These are phyloP conservation scores for Tachysurus fulvidraco DNA, from an alignment of 2,113 vertebrate genomes.

Conservation along the genomic window DNA sequence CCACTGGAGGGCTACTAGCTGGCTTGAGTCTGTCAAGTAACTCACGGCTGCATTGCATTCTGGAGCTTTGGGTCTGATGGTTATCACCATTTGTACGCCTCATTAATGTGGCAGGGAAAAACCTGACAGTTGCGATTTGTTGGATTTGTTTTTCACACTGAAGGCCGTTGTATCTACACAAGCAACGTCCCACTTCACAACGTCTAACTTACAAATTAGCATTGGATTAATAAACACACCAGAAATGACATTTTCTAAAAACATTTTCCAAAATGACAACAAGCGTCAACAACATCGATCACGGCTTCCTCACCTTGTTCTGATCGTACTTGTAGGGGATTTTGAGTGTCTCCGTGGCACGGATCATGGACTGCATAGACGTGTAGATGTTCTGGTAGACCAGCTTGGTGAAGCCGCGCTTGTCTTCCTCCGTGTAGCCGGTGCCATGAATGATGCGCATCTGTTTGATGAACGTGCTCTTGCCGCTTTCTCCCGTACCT, in stretches of 20 bases:
- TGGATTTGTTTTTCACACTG: too few species aligned
- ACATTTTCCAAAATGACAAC: neutral
- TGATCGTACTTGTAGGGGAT: constrained; percentile 79
- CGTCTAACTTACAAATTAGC: too few species aligned
- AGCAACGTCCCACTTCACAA: neutral
- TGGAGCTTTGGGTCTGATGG: neutral
- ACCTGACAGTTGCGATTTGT: neutral
- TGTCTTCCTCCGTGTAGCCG: constrained; percentile 86
- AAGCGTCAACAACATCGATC: neutral
- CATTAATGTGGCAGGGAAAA: neutral
- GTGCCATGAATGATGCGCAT: constrained; percentile 90
- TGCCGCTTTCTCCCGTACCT: constrained; percentile 90
- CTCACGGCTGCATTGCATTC: neutral
- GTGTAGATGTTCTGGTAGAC: constrained; percentile 88
- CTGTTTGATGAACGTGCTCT: constrained; percentile 93
- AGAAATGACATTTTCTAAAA: neutral
- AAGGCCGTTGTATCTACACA: too few species aligned
- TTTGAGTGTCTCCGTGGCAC: constrained; percentile 81
- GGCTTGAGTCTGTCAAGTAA: neutral
- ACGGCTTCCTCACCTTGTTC: constrained; percentile 74
- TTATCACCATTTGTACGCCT: neutral
- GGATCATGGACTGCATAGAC: constrained; percentile 83
- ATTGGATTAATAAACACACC: neutral
- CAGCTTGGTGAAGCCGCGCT: constrained; percentile 79
- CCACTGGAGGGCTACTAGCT: neutral